phyloP scores from a whole-genome alignment of 2,888 invertebrate species.

The Parascotia fuliginaria region DNA sequence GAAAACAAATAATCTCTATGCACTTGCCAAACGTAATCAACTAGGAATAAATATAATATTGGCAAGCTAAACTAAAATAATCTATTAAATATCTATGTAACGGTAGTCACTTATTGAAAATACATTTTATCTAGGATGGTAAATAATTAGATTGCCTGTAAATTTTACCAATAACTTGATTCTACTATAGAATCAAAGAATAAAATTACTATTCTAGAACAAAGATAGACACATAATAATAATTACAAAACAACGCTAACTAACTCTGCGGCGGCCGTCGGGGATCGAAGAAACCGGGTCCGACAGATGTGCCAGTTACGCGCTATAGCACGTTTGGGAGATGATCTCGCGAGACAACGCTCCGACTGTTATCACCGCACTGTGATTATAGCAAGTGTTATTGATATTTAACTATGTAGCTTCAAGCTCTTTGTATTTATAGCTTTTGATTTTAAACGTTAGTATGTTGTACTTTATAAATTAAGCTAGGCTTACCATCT shows the following conservation, averaged over 20 bases:
- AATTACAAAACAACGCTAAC: constrained; percentile 2
- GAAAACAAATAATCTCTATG: no score
- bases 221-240: not conserved
- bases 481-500: no score
- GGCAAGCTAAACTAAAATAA: no score
- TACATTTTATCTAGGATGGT: no score
- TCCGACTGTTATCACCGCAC: constrained; percentile 30
- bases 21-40: no score
- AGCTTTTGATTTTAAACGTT: not conserved
- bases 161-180: no score
- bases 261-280: constrained; percentile 25
- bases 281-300: constrained; percentile 8
- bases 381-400: constrained; percentile 39
- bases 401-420: constrained; percentile 35
- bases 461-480: not conserved
- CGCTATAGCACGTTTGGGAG: constrained; percentile 70
- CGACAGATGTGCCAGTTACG: constrained; percentile 77
- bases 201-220: no score
- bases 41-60: no score
- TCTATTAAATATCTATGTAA: no score
- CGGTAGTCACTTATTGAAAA: no score
- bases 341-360: constrained; percentile 53
- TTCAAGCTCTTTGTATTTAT: not conserved
- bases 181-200: no score
- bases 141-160: no score